Conservation (phyloP, 2,113 vertebrate genomes). For the Mirza zaza region DNA sequence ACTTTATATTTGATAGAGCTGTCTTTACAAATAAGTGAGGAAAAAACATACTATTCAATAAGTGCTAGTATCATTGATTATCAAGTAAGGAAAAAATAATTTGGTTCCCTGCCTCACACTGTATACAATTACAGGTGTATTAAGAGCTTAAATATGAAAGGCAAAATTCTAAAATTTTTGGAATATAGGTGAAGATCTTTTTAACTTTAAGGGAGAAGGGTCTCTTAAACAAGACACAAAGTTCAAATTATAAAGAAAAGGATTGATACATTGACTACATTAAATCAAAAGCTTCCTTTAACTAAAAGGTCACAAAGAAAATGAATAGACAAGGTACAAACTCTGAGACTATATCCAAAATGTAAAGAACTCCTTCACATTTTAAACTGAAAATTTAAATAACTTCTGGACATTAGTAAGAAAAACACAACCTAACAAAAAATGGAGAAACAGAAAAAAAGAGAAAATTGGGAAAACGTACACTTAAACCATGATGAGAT, state of each 20-base stretch:
- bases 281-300: background rate
- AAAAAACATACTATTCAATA: background rate
- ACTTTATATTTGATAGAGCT: background rate
- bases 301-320: slow-evolving; percentile 6
- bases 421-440: background rate
- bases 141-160: background rate
- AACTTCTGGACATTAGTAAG: background rate
- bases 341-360: background rate
- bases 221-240: background rate
- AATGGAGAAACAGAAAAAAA: background rate
- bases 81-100: background rate
- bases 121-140: background rate
- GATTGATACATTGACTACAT: background rate
- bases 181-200: background rate
- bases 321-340: background rate
- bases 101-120: background rate
- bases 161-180: background rate
- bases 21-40: background rate
- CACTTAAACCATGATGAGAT: background rate
- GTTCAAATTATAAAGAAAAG: background rate
- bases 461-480: background rate
- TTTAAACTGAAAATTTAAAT: background rate
- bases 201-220: background rate
- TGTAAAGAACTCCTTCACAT: background rate
- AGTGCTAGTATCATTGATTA: background rate